Conservation (phyloP, 1,140 invertebrate species). For the Andricus grossulariae region DNA sequence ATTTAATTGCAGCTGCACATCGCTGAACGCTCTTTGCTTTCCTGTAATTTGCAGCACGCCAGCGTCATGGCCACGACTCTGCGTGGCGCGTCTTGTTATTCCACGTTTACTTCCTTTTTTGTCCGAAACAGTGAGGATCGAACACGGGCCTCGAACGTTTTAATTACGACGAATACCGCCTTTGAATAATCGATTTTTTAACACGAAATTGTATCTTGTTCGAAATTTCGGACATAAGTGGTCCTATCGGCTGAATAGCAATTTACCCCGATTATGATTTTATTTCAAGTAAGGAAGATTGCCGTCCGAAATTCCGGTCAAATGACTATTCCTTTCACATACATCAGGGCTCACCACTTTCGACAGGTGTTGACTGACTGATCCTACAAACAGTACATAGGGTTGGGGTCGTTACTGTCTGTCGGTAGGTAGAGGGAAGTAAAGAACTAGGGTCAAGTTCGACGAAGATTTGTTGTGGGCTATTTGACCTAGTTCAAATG, state of each 20-base stretch:
- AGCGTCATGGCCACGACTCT: constrained; percentile 24
- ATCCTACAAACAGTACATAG: too few species aligned
- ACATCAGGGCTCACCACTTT: too few species aligned
- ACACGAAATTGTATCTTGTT: background rate
- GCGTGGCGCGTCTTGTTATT: constrained; percentile 23
- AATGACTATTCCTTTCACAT: too few species aligned
- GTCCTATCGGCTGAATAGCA: background rate
- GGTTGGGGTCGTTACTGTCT: too few species aligned
- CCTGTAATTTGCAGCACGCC: constrained; percentile 41
- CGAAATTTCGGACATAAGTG: background rate
- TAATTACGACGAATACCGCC: constrained; percentile 4
- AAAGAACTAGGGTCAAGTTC: too few species aligned
- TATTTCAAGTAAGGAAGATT: too few species aligned
- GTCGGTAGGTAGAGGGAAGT: too few species aligned
- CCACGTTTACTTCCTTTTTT: constrained; percentile 1
- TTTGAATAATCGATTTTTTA: background rate
- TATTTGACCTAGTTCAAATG: too few species aligned
- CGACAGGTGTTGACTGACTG: too few species aligned
- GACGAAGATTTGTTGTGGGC: too few species aligned
- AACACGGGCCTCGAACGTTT: constrained; percentile 13
- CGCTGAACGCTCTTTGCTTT: constrained; percentile 44
- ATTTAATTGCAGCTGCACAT: constrained; percentile 57
- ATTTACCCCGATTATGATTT: too few species aligned
- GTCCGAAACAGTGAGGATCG: constrained; percentile 8
- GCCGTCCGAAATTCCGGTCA: too few species aligned